Conservation (phyloP, 1,140 invertebrate genomes). For the Macrobrachium rosenbergii region DNA sequence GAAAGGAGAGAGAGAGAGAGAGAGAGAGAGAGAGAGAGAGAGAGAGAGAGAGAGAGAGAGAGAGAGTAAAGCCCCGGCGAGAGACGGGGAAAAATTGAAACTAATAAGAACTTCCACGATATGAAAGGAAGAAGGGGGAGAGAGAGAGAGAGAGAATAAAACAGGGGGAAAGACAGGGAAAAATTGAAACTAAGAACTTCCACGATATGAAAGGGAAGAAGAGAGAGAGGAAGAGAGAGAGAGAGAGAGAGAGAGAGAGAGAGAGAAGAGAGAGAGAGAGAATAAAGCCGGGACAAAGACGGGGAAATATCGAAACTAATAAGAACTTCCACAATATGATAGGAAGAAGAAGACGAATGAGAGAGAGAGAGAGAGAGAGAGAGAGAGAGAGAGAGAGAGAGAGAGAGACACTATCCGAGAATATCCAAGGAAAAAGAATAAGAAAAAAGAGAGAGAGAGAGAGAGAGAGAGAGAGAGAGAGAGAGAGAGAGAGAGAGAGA, state of each 20-base stretch:
- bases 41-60: conserved; percentile 27
- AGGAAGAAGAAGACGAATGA: not conserved
- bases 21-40: conserved; percentile 5
- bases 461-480: conserved; percentile 32
- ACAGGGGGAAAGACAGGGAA: no score
- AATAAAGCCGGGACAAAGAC: no score
- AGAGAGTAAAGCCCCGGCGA: no score
- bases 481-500: not conserved
- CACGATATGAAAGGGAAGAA: not conserved
- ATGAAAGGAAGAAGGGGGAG: not conserved
- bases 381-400: conserved; percentile 15
- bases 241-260: conserved; percentile 5
- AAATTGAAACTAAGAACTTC: not conserved
- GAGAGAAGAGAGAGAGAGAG: conserved; percentile 11
- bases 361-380: conserved; percentile 19
- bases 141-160: conserved; percentile 4
- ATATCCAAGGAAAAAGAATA: no score
- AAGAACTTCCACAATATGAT: not conserved
- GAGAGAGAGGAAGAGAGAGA: conserved; percentile 7
- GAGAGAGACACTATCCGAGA: no score
- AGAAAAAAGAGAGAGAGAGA: not conserved
- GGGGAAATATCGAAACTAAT: not conserved
- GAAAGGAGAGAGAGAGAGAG: not conserved
- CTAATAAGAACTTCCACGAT: not conserved
- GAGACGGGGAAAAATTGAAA: not conserved